These are phyloP conservation scores for Prionace glauca DNA, from an alignment of 2,797 vertebrate genomes.

Conservation along the genomic window DNA sequence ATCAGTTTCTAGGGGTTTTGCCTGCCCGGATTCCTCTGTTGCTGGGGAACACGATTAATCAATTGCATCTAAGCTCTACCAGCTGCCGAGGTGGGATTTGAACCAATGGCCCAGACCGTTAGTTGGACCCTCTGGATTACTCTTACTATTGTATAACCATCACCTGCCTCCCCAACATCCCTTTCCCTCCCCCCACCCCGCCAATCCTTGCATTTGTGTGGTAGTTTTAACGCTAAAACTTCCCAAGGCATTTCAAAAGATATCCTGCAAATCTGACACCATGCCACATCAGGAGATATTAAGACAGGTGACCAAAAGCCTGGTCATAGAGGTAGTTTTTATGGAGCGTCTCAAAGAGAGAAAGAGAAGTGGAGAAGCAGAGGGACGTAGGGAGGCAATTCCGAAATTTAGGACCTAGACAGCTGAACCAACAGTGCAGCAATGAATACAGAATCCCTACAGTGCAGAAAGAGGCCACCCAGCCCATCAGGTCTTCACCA, in stretches of 20 bases:
- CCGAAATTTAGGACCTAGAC: not conserved
- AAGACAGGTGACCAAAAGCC: not conserved
- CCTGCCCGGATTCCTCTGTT: too few relatives aligned
- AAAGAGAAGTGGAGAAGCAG: not conserved
- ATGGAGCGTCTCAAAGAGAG: not conserved
- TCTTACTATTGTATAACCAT: not conserved
- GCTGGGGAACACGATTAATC: too few relatives aligned
- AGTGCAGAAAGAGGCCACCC: too few relatives aligned
- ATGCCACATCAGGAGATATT: not conserved
- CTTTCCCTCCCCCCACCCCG: too few relatives aligned
- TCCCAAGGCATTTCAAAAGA: not conserved
- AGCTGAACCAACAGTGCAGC: not conserved
- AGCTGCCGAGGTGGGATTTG: too few relatives aligned
- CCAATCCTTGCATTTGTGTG: not conserved
- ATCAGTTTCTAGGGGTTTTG: too few relatives aligned
- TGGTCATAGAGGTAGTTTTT: not conserved
- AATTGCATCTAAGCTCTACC: too few relatives aligned
- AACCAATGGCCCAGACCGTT: too few relatives aligned
- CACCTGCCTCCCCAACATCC: too few relatives aligned
- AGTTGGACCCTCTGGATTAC: too few relatives aligned
- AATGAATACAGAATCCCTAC: not conserved
- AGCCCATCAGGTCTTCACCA: too few relatives aligned
- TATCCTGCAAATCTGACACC: not conserved
- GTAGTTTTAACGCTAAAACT: not conserved
- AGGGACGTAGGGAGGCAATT: not conserved